Evolutionary conservation across 2,888 invertebrate species (phyloP), one percentile per base, ranked within the genome.

Genomic region (Mythimna impura): DNA sequence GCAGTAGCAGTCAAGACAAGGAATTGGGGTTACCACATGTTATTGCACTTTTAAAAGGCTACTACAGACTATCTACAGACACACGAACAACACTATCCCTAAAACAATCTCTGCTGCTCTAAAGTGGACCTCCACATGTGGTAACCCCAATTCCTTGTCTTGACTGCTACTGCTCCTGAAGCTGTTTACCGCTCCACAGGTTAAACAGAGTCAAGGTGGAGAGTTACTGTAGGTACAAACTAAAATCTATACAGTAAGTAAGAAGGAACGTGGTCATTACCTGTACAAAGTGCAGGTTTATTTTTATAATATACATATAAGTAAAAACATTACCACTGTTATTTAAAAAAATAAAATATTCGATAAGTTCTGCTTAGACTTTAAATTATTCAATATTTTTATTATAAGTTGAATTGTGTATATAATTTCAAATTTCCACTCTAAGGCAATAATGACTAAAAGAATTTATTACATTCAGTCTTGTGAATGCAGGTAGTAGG

Each of bases 191-290:
- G 1, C 30, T 74, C 1, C n/a, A 25, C 36, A 14, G 14, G 36
- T 34, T 58, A 57, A 74, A 73, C 22, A 57, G 36, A 40, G 14
- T 57, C 22, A 64, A 34, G 50, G 14, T 47, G 17, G 20, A 50
- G 20, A 50, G 12, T 50, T 20, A 50, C 12, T 20, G 14, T 14
- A 14, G 14, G 4, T 12, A 43, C 3, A 43, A 14, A 14, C 12
- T 43, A 43, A 43, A 12, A 43, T 40, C 40, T 43, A 43, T 43
- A 14, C 43, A 43, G 43, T 43, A 14, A 43, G 43, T 30, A 30
- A 5, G 2, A 4, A 20, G 17, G 47, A 2, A 50, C 20, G 20
- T 50, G 50, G 20, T 54, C 7, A 57, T 17, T 47, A 54, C 25
- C 25, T n/a, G 52, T n/a, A 14, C 66, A 55, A 66, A 66, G 30